Evolutionary conservation across 2,113 vertebrate species (phyloP).

Genomic region (Lampris incognitus): DNA sequence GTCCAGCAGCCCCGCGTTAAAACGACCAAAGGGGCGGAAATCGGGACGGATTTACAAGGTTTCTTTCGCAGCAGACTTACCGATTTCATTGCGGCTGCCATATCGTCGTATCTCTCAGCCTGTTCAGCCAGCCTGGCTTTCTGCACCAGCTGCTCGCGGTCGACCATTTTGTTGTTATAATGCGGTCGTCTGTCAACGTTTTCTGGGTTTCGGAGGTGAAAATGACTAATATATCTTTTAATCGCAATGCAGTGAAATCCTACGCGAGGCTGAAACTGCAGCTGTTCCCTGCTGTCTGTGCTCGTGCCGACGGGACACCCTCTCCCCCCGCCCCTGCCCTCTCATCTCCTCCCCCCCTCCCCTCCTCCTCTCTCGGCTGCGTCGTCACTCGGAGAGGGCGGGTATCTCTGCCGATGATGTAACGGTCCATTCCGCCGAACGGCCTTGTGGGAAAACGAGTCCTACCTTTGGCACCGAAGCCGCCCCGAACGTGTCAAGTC

Average conservation of each 20-base stretch:
- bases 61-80: constrained; percentile 83
- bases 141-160: constrained; percentile 99
- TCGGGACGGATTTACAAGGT: no score
- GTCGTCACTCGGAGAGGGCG: constrained; percentile 82
- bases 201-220: constrained; percentile 50
- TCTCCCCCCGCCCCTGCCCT: constrained; percentile 38
- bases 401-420: constrained; percentile 80
- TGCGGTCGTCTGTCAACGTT: constrained; percentile 55
- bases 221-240: constrained; percentile 52
- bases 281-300: constrained; percentile 84
- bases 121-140: constrained; percentile 99
- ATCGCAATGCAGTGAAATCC: constrained; percentile 79
- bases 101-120: constrained; percentile 97
- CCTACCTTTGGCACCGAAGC: no score
- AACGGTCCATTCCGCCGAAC: constrained; percentile 70
- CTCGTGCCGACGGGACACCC: constrained; percentile 80
- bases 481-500: no score
- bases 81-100: constrained; percentile 99
- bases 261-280: constrained; percentile 77
- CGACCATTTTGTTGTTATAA: constrained; percentile 87
- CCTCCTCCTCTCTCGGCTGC: constrained; percentile 70
- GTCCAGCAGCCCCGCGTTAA: no score
- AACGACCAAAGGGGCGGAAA: no score
- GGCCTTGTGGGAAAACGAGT: constrained; percentile 67
- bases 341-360: constrained; percentile 52